Base-by-base conservation (phyloP, 30 jellyfish, hydroid and myxozoan genomes). In the Turritopsis rubra region DNA sequence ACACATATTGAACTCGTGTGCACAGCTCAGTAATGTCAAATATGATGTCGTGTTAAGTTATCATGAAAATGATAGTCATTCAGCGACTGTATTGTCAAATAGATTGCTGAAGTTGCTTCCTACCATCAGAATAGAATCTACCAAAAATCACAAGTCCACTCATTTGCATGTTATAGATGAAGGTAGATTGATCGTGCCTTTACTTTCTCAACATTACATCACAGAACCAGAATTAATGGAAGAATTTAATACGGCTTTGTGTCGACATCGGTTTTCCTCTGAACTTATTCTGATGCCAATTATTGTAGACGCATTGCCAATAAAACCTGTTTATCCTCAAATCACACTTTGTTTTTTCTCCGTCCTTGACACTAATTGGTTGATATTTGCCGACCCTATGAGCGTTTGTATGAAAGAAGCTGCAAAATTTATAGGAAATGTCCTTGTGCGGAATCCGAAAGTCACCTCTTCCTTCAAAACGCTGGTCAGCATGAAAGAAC, bases 231-330 rank as follows among this genome's bases (percentile, higher is more conserved):
- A 87, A 27, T 87, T 80, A 20, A 31, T 83, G 53, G 95, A 87
- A 29, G 96, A 91, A 72, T 85, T 87, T 41, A 91, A 88, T 75
- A 88, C 86, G 28, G 95, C 96, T 16, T 88, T 91, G 21, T 87
- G 95, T 85, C 66, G 96, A 70, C 98, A 91, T 29, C 95, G 98
- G n/a, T 68, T 71, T 60, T 29, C 88, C 7, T 52, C 71, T 52
- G 54, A 72, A 26, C 85, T 91, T 26, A 82, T 91, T 17, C 85
- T 88, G 72, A 83, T 84, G 52, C 98, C 98, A 8, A 78, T 91
- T 26, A 23, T 75, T 18, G 74, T 91, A 52, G 96, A 71, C 28
- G 68, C 83, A 8, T 83, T 91, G 29, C 95, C 95, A 5, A 4
- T 78, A 3, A 18, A 84, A 19, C 98, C 98, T 8, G 91, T 89